A percentile compares a stretch with the other conserved stretches of the same genome.
These are phyloP conservation scores for Poecile montanus DNA, from an alignment of 2,797 vertebrate genomes.

Conservation along the genomic window DNA sequence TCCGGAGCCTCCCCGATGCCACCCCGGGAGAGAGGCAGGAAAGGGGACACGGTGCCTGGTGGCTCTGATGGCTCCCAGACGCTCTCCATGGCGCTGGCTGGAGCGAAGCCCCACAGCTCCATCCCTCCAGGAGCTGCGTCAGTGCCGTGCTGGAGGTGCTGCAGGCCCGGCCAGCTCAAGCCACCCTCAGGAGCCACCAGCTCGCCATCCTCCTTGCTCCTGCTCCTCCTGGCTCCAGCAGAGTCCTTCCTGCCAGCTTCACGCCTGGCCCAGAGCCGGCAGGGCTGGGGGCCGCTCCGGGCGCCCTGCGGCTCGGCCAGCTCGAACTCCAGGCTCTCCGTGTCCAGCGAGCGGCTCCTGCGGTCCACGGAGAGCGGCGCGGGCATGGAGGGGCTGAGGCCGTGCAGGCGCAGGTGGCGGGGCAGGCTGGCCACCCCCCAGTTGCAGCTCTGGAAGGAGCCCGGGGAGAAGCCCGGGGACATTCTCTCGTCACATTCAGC, in stretches of 20 bases:
- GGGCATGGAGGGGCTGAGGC: constrained; percentile 79
- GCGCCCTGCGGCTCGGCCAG: constrained; percentile 73
- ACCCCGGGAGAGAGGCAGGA: not conserved
- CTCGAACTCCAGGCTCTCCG: constrained; percentile 86
- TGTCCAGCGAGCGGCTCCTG: constrained; percentile 93
- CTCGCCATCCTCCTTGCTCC: constrained; percentile 28
- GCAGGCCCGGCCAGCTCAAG: constrained; percentile 1
- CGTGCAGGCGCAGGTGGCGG: constrained; percentile 86
- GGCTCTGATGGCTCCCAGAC: not conserved
- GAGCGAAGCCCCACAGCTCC: not conserved
- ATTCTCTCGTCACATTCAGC: constrained; percentile 89
- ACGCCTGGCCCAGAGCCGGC: constrained; percentile 71
- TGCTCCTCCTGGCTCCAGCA: not conserved
- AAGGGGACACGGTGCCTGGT: not conserved
- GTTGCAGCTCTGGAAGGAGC: constrained; percentile 81
- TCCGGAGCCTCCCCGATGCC: not conserved
- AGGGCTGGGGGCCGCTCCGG: constrained; percentile 71
- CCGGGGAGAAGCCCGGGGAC: constrained; percentile 81
- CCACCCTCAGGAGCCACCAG: not conserved
- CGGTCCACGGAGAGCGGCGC: constrained; percentile 85
- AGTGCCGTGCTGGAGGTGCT: not conserved
- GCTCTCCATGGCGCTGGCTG: not conserved
- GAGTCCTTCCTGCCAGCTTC: constrained; percentile 43
- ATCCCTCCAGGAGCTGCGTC: fast-evolving
- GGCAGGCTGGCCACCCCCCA: constrained; percentile 95